phyloP scores from a whole-genome alignment of 2,888 invertebrate genomes.

The Stenichneumon culpator region DNA sequence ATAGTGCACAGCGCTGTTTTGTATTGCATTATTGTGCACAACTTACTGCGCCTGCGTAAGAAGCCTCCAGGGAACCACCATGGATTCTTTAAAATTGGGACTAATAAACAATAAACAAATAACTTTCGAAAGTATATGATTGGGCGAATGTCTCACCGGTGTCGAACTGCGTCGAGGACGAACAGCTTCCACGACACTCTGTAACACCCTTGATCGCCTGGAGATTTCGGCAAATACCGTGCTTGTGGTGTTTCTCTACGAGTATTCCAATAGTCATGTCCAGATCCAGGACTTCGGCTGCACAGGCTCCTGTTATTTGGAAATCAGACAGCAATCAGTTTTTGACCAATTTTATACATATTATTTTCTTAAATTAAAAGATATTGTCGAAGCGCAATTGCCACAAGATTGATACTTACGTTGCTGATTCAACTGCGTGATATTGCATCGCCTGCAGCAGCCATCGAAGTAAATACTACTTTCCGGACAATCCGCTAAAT shows the following conservation, averaged over 20 bases:
- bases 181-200: slow-evolving; percentile 90
- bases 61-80: too few relatives aligned
- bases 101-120: too few relatives aligned
- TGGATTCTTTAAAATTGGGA: too few relatives aligned
- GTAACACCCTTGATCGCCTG: slow-evolving; percentile 88
- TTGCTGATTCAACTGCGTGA: slow-evolving; percentile 84
- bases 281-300: slow-evolving; percentile 86
- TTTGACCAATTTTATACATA: background rate
- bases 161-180: slow-evolving; percentile 90
- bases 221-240: slow-evolving; percentile 89
- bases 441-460: slow-evolving; percentile 90
- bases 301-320: slow-evolving; percentile 83
- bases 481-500: slow-evolving; percentile 87
- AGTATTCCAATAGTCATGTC: slow-evolving; percentile 88
- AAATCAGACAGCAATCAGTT: slow-evolving; percentile 7
- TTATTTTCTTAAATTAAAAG: background rate
- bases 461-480: slow-evolving; percentile 87
- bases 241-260: slow-evolving; percentile 83
- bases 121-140: background rate
- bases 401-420: slow-evolving; percentile 81
- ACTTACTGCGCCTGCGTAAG: too few relatives aligned
- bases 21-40: too few relatives aligned
- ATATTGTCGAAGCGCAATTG: background rate
- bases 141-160: slow-evolving; percentile 85
- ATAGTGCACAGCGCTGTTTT: too few relatives aligned